phyloP scores from a whole-genome alignment of 2,888 invertebrate genomes.

The Galerucella nymphaeae region DNA sequence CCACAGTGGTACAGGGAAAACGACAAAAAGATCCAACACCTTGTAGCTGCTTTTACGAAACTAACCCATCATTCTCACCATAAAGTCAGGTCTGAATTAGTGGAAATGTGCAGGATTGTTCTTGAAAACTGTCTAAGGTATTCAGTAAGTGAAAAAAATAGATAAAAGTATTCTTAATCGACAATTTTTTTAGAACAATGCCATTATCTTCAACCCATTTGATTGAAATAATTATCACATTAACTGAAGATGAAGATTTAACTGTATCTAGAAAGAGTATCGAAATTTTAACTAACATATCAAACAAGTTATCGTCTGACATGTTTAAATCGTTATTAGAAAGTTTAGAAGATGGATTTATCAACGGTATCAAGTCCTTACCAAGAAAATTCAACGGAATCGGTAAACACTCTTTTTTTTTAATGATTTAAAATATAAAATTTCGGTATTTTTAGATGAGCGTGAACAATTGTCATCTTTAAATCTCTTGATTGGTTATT shows the following conservation, averaged over 20 bases:
- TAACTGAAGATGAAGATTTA: conserved; percentile 74
- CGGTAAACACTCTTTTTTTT: conserved; percentile 60
- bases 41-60: conserved; percentile 67
- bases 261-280: conserved; percentile 67
- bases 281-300: conserved; percentile 62
- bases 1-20: conserved; percentile 71
- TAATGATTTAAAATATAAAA: too few relatives aligned
- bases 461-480: conserved; percentile 72
- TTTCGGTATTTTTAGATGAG: conserved; percentile 67
- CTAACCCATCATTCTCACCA: conserved; percentile 72
- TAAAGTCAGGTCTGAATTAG: conserved; percentile 73
- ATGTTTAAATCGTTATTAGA: conserved; percentile 66
- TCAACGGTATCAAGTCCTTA: conserved; percentile 69
- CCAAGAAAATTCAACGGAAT: conserved; percentile 76
- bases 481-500: conserved; percentile 75
- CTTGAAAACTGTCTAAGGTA: conserved; percentile 71
- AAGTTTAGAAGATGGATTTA: conserved; percentile 72
- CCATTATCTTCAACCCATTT: conserved; percentile 70
- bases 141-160: background rate
- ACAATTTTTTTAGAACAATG: conserved; percentile 70
- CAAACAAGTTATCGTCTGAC: conserved; percentile 61
- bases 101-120: conserved; percentile 69
- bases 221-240: conserved; percentile 75
- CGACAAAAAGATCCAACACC: conserved; percentile 68
- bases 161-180: conserved; percentile 4